These are phyloP conservation scores for Melinaea menophilus DNA, from an alignment of 2,888 invertebrate genomes.

Conservation along the genomic window DNA sequence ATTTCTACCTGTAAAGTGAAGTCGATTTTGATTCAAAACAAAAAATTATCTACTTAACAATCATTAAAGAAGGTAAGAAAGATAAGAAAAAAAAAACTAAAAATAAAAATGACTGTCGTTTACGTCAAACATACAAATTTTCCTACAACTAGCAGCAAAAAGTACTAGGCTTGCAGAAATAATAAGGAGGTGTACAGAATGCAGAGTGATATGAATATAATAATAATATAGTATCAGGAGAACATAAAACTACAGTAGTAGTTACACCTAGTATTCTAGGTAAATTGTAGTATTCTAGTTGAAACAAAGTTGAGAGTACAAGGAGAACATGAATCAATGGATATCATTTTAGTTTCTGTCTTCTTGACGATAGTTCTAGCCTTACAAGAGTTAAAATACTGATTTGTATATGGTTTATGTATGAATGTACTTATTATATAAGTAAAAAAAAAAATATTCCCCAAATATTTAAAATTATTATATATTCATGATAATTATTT, in stretches of 20 bases:
- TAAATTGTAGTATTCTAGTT: conserved; percentile 39
- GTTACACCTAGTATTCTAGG: conserved; percentile 37
- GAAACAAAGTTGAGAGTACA: conserved; percentile 49
- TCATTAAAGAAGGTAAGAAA: background rate
- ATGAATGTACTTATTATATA: no score
- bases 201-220: conserved; percentile 57
- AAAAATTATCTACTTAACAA: background rate
- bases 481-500: no score
- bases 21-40: background rate
- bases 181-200: conserved; percentile 16
- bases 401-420: no score
- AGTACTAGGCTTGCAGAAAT: conserved; percentile 48
- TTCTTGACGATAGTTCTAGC: conserved; percentile 6
- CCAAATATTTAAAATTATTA: no score
- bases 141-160: conserved; percentile 7
- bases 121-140: conserved; percentile 1
- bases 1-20: conserved; percentile 21
- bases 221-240: conserved; percentile 57
- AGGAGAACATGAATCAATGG: conserved; percentile 38
- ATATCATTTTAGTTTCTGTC: conserved; percentile 19
- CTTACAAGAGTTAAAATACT: background rate
- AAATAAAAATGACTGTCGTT: background rate
- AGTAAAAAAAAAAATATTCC: no score
- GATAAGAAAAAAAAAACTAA: background rate
- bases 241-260: conserved; percentile 45